phyloP scores from a whole-genome alignment of 1,140 invertebrate species.

The Meloidogyne floridensis region DNA sequence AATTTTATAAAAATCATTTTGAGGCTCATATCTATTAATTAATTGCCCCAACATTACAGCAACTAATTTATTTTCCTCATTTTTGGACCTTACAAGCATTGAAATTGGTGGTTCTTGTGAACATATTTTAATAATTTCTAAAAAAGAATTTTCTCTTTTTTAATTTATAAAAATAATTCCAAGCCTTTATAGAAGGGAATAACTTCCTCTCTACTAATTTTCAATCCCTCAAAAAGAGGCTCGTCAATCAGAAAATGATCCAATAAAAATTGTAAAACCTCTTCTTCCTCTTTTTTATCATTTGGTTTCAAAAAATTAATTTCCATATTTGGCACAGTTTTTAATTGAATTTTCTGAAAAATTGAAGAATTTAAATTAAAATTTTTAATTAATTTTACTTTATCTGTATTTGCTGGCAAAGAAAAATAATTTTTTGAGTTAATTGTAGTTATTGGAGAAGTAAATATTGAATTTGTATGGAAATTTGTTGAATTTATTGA shows the following conservation, averaged over 20 bases:
- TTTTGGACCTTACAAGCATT: not conserved
- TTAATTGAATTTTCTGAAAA: conserved; percentile 1
- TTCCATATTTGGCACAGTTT: not conserved
- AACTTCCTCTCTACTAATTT: not conserved
- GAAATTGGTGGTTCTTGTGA: conserved; percentile 4
- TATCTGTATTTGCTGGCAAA: not conserved
- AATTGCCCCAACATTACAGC: conserved; percentile 6
- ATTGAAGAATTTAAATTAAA: too few relatives aligned
- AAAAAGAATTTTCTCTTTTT: not conserved
- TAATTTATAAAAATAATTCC: not conserved
- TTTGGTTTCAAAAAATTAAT: not conserved
- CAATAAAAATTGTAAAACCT: conserved; percentile 6
- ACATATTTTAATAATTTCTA: conserved; percentile 5
- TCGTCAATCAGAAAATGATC: not conserved
- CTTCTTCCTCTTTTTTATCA: not conserved
- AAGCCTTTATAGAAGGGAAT: conserved; percentile 1
- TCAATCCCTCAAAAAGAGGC: not conserved
- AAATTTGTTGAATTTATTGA: not conserved
- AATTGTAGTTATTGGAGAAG: not conserved
- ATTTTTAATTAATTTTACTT: not conserved
- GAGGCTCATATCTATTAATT: not conserved
- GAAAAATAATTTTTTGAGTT: not conserved
- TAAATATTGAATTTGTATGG: not conserved
- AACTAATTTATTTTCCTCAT: not conserved
- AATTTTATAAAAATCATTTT: conserved; percentile 2